These are phyloP conservation scores for Vidua chalybeata DNA, from an alignment of 2,113 vertebrate species.

Conservation along the genomic window DNA sequence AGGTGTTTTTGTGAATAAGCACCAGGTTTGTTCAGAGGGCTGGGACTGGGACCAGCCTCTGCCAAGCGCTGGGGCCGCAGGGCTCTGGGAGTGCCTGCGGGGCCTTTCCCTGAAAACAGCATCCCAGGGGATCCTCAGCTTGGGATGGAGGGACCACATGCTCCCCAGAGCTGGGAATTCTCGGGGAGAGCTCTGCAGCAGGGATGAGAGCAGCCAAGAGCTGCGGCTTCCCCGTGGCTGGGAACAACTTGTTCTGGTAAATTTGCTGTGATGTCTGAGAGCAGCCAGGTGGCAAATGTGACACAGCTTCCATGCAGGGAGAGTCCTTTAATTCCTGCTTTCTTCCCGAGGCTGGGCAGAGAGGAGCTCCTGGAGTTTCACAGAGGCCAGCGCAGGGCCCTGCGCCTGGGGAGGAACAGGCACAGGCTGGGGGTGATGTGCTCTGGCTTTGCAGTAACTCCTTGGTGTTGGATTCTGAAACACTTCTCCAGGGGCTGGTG, in stretches of 20 bases:
- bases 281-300: neutral
- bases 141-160: neutral
- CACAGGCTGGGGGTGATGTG: neutral
- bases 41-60: neutral
- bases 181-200: neutral
- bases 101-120: neutral
- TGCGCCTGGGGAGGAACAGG: neutral
- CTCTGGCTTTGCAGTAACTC: neutral
- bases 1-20: neutral
- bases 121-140: neutral
- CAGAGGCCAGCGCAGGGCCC: neutral
- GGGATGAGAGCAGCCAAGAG: neutral
- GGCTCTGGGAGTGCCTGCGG: neutral
- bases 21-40: neutral
- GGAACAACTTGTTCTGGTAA: neutral
- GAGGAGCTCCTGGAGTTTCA: no score
- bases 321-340: neutral
- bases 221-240: neutral
- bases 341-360: neutral
- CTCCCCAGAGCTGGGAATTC: neutral
- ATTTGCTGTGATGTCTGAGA: neutral
- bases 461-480: neutral
- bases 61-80: neutral
- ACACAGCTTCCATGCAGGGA: accelerated
- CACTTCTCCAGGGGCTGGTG: neutral